These are phyloP conservation scores for Calypte anna DNA, from an alignment of 2,113 vertebrate species.

Conservation along the genomic window DNA sequence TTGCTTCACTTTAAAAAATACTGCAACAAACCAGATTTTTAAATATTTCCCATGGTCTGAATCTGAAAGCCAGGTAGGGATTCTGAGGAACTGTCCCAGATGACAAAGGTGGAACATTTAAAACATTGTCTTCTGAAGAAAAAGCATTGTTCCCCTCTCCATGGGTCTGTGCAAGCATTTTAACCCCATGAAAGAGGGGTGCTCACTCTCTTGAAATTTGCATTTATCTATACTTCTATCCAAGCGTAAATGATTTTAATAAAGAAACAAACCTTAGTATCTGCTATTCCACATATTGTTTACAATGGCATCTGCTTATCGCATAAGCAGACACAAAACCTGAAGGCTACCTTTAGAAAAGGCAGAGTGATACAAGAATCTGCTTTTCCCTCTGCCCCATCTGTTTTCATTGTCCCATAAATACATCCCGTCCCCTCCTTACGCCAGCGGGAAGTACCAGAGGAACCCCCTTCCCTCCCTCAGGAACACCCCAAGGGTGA, in stretches of 20 bases:
- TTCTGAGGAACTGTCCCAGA: not conserved
- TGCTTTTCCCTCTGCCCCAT: not conserved
- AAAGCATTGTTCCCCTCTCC: rapidly evolving
- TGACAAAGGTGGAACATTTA: not conserved
- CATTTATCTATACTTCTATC: not conserved
- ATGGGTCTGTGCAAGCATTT: rapidly evolving
- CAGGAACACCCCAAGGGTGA: no score
- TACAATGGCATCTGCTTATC: not conserved
- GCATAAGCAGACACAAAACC: no score
- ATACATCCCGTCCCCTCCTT: rapidly evolving
- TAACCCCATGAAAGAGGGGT: rapidly evolving
- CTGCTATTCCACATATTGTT: not conserved
- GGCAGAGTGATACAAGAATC: rapidly evolving
- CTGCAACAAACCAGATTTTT: not conserved
- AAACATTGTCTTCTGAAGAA: not conserved
- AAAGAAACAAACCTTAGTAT: not conserved
- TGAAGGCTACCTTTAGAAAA: not conserved
- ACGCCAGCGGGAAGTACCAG: rapidly evolving
- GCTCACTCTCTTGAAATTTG: not conserved
- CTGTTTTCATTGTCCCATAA: no score
- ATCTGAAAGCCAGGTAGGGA: not conserved
- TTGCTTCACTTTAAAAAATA: not conserved
- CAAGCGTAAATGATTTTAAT: not conserved
- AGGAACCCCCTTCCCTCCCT: rapidly evolving
- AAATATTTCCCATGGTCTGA: not conserved